Conservation (phyloP, 2,113 vertebrate genomes). For the Origma solitaria region DNA sequence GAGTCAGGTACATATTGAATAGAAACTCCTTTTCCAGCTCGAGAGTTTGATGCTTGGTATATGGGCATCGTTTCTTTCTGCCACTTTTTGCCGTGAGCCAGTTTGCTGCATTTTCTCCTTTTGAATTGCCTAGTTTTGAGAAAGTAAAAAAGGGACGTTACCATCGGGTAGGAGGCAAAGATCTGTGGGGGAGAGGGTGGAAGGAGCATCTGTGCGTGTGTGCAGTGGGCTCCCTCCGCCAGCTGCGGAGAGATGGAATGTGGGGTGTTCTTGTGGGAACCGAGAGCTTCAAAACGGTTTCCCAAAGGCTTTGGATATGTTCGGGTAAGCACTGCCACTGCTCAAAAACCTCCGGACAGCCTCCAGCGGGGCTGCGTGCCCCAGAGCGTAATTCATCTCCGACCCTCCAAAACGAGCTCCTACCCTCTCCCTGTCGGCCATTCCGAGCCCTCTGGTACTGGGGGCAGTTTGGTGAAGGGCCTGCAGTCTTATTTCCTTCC, state of each 20-base stretch:
- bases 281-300: background rate
- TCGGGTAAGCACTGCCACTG: background rate
- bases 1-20: slow-evolving; percentile 99
- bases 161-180: background rate
- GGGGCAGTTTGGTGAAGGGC: background rate
- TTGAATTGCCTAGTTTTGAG: slow-evolving; percentile 81
- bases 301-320: background rate
- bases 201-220: background rate
- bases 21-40: slow-evolving; percentile 99
- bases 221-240: background rate
- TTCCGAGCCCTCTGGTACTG: background rate
- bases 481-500: background rate
- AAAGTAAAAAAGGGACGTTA: slow-evolving; percentile 63
- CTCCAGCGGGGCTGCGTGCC: background rate
- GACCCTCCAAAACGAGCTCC: background rate
- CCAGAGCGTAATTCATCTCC: background rate
- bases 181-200: background rate
- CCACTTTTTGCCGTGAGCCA: slow-evolving; percentile 99
- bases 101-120: slow-evolving; percentile 87
- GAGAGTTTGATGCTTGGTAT: slow-evolving; percentile 98
- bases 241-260: background rate
- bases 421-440: background rate
- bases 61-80: slow-evolving; percentile 97
- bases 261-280: background rate
- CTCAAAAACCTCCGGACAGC: background rate